phyloP scores from a whole-genome alignment of 1,140 invertebrate species.

The Sipha flava region DNA sequence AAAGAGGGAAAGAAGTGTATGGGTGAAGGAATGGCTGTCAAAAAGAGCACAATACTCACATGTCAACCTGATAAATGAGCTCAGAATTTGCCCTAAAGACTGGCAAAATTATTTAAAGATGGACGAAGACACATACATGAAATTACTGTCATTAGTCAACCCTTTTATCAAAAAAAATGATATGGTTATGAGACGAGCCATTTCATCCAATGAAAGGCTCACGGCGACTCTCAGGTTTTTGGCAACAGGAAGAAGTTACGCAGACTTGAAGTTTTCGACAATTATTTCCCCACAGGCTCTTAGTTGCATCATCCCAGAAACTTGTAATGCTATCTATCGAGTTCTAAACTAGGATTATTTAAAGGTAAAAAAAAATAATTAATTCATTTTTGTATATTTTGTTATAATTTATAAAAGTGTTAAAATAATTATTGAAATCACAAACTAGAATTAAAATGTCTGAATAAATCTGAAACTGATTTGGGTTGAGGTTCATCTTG shows the following conservation, averaged over 20 bases:
- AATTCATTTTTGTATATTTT: background rate
- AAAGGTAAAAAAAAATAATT: background rate
- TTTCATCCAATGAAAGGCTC: conserved; percentile 42
- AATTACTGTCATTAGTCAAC: conserved; percentile 38
- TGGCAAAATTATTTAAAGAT: conserved; percentile 40
- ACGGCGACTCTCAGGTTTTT: conserved; percentile 42
- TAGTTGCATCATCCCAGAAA: conserved; percentile 37
- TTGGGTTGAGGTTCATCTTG: too few species aligned
- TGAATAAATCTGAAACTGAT: too few species aligned
- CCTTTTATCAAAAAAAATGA: conserved; percentile 41
- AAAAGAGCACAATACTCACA: background rate
- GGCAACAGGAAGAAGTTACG: conserved; percentile 41
- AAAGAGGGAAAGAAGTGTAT: background rate
- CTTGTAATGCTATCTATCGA: conserved; percentile 37
- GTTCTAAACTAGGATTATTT: background rate
- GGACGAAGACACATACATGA: conserved; percentile 37
- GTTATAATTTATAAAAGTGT: too few species aligned
- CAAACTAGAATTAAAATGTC: too few species aligned
- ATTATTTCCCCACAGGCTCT: conserved; percentile 38
- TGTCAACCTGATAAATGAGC: background rate
- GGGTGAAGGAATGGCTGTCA: background rate
- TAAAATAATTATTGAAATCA: too few species aligned
- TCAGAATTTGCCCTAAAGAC: conserved; percentile 25
- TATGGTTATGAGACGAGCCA: conserved; percentile 42
- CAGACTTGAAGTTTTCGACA: conserved; percentile 42